These are phyloP conservation scores for Leptura quadrifasciata DNA, from an alignment of 2,888 invertebrate species.

Conservation along the genomic window DNA sequence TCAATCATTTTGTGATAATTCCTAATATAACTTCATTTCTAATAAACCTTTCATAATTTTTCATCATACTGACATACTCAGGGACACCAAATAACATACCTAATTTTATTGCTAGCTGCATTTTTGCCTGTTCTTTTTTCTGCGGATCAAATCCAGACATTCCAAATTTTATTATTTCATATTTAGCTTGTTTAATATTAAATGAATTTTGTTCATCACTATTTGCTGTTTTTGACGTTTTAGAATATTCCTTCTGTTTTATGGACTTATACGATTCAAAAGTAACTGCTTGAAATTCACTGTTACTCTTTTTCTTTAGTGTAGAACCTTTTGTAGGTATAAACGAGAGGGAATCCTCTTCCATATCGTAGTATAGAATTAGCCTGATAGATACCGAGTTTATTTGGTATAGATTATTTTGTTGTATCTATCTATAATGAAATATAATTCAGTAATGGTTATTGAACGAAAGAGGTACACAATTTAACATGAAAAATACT, in stretches of 20 bases:
- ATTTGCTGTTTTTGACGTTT: constrained; percentile 51
- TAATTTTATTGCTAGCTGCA: constrained; percentile 85
- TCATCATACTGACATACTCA: too few relatives aligned
- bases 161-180: constrained; percentile 90
- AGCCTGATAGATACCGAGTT: background rate
- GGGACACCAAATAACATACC: constrained; percentile 73
- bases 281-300: constrained; percentile 74
- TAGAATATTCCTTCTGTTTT: constrained; percentile 66
- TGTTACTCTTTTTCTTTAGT: constrained; percentile 73
- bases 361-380: constrained; percentile 9
- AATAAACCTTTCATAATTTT: too few relatives aligned
- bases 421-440: background rate
- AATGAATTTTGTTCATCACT: constrained; percentile 65
- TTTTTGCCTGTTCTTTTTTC: constrained; percentile 86
- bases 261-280: constrained; percentile 77
- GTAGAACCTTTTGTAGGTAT: constrained; percentile 76
- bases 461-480: too few relatives aligned
- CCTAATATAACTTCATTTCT: too few relatives aligned
- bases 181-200: constrained; percentile 85
- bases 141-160: constrained; percentile 84
- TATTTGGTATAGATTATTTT: background rate
- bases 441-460: too few relatives aligned
- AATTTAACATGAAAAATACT: too few relatives aligned
- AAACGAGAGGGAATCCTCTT: constrained; percentile 55
- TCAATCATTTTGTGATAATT: too few relatives aligned